Conservation (phyloP, 2,797 vertebrate genomes). For the Bovichtus diacanthus region DNA sequence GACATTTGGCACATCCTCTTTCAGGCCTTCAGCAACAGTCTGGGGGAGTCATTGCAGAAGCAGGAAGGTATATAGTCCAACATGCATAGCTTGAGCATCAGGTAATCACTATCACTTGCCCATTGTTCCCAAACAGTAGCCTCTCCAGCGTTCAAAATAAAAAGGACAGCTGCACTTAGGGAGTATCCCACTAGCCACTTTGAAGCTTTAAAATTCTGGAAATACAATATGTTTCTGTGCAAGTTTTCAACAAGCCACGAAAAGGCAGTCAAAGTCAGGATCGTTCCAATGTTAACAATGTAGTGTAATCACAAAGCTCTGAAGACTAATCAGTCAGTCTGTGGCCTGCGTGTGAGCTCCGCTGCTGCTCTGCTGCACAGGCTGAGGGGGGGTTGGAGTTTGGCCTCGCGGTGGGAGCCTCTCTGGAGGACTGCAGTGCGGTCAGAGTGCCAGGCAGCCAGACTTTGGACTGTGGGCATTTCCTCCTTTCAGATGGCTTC, state of each 20-base stretch:
- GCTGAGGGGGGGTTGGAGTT: slow-evolving; percentile 7
- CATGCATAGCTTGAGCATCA: slow-evolving; percentile 13
- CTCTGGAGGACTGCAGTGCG: slow-evolving; percentile 35
- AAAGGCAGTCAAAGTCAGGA: slow-evolving; percentile 29
- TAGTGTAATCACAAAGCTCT: slow-evolving; percentile 71
- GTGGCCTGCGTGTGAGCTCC: slow-evolving; percentile 51
- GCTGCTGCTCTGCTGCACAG: slow-evolving; percentile 17
- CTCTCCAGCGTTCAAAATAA: slow-evolving; percentile 11
- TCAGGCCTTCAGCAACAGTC: background rate
- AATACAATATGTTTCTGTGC: slow-evolving; percentile 50
- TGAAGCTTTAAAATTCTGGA: slow-evolving; percentile 48
- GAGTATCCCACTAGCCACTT: slow-evolving; percentile 32
- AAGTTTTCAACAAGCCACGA: slow-evolving; percentile 41
- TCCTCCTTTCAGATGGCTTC: slow-evolving; percentile 59
- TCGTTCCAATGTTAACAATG: slow-evolving; percentile 68
- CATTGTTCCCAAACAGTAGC: slow-evolving; percentile 59
- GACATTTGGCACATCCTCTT: slow-evolving; percentile 5
- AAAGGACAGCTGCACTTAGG: slow-evolving; percentile 30
- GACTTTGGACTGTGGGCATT: slow-evolving; percentile 61
- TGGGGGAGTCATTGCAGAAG: background rate
- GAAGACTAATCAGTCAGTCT: slow-evolving; percentile 78
- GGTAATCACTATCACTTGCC: slow-evolving; percentile 11
- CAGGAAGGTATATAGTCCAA: background rate
- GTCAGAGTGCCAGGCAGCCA: slow-evolving; percentile 55
- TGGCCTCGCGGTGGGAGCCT: slow-evolving; percentile 20